phyloP scores from a whole-genome alignment of 2,888 invertebrate genomes.

The Salpingus planirostris region DNA sequence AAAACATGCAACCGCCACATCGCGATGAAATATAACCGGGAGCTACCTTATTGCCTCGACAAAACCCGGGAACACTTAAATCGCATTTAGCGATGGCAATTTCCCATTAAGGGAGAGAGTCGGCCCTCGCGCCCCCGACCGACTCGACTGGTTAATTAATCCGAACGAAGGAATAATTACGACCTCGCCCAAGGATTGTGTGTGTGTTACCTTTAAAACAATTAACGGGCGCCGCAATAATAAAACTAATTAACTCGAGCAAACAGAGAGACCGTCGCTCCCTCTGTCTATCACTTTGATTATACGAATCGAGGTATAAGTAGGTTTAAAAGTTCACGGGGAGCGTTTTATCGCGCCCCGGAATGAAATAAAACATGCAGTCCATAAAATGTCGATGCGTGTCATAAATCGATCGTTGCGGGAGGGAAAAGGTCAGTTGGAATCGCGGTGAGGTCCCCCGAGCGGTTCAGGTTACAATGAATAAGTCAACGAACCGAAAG shows the following conservation, averaged over 20 bases:
- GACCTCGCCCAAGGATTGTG: too few species aligned
- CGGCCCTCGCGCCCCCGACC: too few species aligned
- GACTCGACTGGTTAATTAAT: too few species aligned
- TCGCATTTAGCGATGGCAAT: background rate
- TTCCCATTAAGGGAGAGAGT: too few species aligned
- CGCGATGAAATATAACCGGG: conserved; percentile 12
- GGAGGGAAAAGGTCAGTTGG: conserved; percentile 21
- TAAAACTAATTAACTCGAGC: too few species aligned
- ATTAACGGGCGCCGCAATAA: too few species aligned
- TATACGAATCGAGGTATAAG: conserved; percentile 4
- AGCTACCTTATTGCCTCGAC: conserved; percentile 4
- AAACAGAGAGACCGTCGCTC: too few species aligned
- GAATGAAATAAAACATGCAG: conserved; percentile 16
- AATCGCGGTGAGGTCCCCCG: conserved; percentile 16
- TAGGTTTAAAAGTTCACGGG: conserved; percentile 5
- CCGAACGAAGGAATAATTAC: too few species aligned
- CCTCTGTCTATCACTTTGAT: too few species aligned
- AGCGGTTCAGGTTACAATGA: conserved; percentile 34
- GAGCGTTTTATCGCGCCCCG: conserved; percentile 5
- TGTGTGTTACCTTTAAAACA: too few species aligned
- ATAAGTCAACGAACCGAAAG: conserved; percentile 29
- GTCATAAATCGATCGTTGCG: conserved; percentile 23
- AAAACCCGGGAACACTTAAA: conserved; percentile 1
- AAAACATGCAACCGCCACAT: conserved; percentile 14
- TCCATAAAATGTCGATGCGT: conserved; percentile 25